Conservation (phyloP, 2,888 invertebrate species). For the Nomada lathburiana region DNA sequence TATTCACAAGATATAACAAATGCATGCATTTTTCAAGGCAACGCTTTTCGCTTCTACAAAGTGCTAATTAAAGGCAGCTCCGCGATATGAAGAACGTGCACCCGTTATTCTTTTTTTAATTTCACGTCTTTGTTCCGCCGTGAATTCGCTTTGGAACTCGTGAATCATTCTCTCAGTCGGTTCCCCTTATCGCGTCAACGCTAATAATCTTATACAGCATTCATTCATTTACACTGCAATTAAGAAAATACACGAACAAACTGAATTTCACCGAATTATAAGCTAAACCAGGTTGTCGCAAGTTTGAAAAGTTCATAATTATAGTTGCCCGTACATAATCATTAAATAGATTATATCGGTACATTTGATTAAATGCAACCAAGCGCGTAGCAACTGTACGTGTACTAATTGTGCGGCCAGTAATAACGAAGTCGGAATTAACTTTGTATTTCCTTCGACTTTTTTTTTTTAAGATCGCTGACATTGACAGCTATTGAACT, state of each 20-base stretch:
- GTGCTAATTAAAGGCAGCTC: slow-evolving; percentile 50
- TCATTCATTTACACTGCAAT: slow-evolving; percentile 32
- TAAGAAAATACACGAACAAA: slow-evolving; percentile 28
- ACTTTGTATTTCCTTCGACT: not conserved
- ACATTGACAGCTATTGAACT: slow-evolving; percentile 54
- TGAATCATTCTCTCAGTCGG: not conserved
- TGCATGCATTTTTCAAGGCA: slow-evolving; percentile 53
- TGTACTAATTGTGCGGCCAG: too few species aligned
- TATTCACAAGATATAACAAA: slow-evolving; percentile 53
- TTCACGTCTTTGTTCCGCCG: slow-evolving; percentile 37
- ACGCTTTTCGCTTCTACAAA: slow-evolving; percentile 41
- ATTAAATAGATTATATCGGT: too few species aligned
- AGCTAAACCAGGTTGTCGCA: too few species aligned
- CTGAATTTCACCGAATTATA: not conserved
- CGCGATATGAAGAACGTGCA: not conserved
- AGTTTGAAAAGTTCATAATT: too few species aligned
- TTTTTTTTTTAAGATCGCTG: not conserved
- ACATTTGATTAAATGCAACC: too few species aligned
- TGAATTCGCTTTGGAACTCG: slow-evolving; percentile 32
- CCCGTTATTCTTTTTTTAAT: slow-evolving; percentile 6
- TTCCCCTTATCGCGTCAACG: not conserved
- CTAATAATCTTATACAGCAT: slow-evolving; percentile 30
- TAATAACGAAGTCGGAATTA: not conserved
- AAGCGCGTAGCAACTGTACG: too few species aligned
- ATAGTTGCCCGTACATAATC: too few species aligned